phyloP scores from a whole-genome alignment of 2,888 invertebrate genomes.

The Heliconius ethilla region DNA sequence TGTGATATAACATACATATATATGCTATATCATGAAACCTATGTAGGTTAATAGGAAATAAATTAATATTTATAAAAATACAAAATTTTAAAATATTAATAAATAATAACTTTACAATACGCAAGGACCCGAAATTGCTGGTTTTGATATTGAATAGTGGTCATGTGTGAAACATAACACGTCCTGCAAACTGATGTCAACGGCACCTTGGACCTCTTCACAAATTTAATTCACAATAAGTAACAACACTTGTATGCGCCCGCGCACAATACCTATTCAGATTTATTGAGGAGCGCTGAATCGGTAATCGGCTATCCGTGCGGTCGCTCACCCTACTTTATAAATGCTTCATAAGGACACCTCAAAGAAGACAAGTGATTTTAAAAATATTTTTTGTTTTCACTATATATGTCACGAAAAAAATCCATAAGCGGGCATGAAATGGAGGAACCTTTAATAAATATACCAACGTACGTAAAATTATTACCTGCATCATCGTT shows the following conservation, averaged over 20 bases:
- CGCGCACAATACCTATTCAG: slow-evolving; percentile 74
- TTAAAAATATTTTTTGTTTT: slow-evolving; percentile 47
- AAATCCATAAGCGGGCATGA: background rate
- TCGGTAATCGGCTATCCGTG: slow-evolving; percentile 63
- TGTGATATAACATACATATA: too few relatives aligned
- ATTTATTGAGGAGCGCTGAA: slow-evolving; percentile 69
- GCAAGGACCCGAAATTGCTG: background rate
- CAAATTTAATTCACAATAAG: slow-evolving; percentile 68
- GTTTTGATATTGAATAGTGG: slow-evolving; percentile 6
- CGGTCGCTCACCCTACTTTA: slow-evolving; percentile 68
- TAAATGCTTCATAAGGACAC: slow-evolving; percentile 56
- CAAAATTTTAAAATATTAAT: background rate
- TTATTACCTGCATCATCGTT: background rate
- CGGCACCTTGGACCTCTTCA: slow-evolving; percentile 63
- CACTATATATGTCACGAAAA: slow-evolving; percentile 1
- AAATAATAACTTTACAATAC: background rate
- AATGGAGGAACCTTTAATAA: background rate
- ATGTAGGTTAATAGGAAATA: too few relatives aligned
- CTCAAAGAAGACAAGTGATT: slow-evolving; percentile 52
- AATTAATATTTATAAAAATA: background rate
- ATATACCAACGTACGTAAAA: background rate
- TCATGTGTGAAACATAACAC: slow-evolving; percentile 48
- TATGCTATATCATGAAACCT: too few relatives aligned
- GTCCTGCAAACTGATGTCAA: slow-evolving; percentile 63
- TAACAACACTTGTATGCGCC: slow-evolving; percentile 66